Conservation (phyloP, 1,140 invertebrate genomes). For the Procambarus clarkii region DNA sequence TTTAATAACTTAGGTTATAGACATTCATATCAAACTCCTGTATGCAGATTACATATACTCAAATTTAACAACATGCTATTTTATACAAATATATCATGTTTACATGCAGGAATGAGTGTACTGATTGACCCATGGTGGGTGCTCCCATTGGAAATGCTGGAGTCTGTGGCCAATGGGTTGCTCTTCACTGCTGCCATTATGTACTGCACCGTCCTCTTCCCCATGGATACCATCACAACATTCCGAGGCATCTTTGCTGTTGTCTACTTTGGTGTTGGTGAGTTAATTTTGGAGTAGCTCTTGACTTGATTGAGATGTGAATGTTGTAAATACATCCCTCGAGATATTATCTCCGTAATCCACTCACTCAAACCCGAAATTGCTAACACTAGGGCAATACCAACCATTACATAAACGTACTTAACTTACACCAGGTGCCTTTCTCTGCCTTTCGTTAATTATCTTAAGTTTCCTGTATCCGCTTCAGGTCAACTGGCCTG, state of each 20-base stretch:
- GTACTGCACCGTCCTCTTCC: slow-evolving; percentile 56
- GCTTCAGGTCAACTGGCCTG: too few species aligned
- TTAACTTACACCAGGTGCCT: too few species aligned
- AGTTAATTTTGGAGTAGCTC: not conserved
- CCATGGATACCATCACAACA: slow-evolving; percentile 36
- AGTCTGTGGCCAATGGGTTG: slow-evolving; percentile 40
- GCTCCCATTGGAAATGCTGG: slow-evolving; percentile 39
- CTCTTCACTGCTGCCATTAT: slow-evolving; percentile 26
- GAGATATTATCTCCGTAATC: too few species aligned
- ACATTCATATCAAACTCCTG: too few species aligned
- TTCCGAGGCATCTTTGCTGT: slow-evolving; percentile 27
- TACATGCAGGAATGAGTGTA: slow-evolving; percentile 21
- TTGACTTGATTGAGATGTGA: not conserved
- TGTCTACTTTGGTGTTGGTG: slow-evolving; percentile 42
- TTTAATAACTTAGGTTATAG: too few species aligned
- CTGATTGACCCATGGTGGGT: slow-evolving; percentile 54
- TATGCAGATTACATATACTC: too few species aligned
- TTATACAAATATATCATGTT: not conserved
- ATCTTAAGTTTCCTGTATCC: too few species aligned
- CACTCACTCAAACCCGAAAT: too few species aligned
- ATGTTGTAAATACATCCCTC: not conserved
- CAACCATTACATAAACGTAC: too few species aligned
- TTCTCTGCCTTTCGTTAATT: too few species aligned
- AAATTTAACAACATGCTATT: too few species aligned
- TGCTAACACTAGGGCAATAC: too few species aligned